Evolutionary conservation across 1,140 invertebrate species (phyloP).

Genomic region (Calliphora vicina): DNA sequence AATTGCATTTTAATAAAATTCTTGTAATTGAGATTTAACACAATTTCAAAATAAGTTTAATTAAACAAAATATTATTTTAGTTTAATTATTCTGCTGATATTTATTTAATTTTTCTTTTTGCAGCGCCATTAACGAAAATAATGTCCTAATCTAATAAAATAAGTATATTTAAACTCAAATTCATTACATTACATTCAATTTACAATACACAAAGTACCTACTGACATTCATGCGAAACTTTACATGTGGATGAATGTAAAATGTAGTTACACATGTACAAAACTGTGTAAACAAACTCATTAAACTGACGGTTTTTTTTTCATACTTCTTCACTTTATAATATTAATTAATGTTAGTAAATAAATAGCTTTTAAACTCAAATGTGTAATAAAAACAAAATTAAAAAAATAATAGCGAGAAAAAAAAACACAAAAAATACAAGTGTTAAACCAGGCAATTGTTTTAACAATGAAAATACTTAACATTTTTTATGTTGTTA

Average conservation of each 20-base stretch:
- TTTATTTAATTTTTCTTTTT: too few species aligned
- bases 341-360: constrained; percentile 2
- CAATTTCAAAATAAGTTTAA: too few species aligned
- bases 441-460: neutral
- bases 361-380: neutral
- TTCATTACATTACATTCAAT: too few species aligned
- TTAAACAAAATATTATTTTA: too few species aligned
- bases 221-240: neutral
- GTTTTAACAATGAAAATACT: neutral
- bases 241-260: neutral
- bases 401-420: neutral
- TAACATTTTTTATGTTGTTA: neutral
- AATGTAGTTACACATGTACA: neutral
- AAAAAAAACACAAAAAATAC: neutral
- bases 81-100: too few species aligned
- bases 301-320: neutral
- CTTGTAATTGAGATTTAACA: too few species aligned
- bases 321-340: neutral
- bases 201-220: too few species aligned
- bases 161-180: too few species aligned
- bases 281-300: neutral
- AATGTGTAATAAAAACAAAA: neutral
- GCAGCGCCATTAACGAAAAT: too few species aligned
- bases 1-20: too few species aligned
- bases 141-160: too few species aligned